Conservation (phyloP, 2,888 invertebrate genomes). For the Drepana falcataria region DNA sequence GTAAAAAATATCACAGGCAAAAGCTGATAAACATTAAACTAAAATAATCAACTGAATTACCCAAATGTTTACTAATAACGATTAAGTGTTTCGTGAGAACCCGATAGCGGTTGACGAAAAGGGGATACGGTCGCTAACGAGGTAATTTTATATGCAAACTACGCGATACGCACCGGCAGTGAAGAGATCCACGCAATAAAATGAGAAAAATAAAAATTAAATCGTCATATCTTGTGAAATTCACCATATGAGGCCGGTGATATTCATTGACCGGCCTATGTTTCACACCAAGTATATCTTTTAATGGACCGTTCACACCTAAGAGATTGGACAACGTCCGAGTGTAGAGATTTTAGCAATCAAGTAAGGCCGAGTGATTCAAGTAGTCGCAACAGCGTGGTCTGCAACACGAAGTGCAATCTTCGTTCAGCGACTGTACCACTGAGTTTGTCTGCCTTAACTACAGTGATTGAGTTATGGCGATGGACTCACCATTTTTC, state of each 20-base stretch:
- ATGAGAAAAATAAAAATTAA: slow-evolving; percentile 6
- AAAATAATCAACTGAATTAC: neutral
- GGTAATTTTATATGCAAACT: neutral
- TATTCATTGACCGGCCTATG: slow-evolving; percentile 6
- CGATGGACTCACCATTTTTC: too few relatives aligned
- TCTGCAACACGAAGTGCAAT: too few relatives aligned
- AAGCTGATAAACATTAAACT: neutral
- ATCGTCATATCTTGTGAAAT: slow-evolving; percentile 9
- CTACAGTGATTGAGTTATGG: too few relatives aligned
- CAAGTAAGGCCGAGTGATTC: too few relatives aligned
- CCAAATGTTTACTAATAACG: neutral
- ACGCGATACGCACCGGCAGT: neutral
- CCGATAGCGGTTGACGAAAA: neutral
- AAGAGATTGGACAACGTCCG: neutral
- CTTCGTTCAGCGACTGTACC: too few relatives aligned
- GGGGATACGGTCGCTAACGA: neutral
- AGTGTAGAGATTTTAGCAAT: too few relatives aligned
- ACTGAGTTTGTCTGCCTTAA: too few relatives aligned
- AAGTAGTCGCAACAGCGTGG: too few relatives aligned
- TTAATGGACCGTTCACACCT: neutral
- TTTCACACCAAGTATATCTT: slow-evolving; percentile 12
- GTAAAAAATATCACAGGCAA: too few relatives aligned
- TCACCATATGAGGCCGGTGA: slow-evolving; percentile 20
- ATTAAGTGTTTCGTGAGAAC: neutral
- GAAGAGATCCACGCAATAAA: neutral